Evolutionary conservation across 2,888 invertebrate genomes (phyloP).

Genomic region (Pandemis heparana): DNA sequence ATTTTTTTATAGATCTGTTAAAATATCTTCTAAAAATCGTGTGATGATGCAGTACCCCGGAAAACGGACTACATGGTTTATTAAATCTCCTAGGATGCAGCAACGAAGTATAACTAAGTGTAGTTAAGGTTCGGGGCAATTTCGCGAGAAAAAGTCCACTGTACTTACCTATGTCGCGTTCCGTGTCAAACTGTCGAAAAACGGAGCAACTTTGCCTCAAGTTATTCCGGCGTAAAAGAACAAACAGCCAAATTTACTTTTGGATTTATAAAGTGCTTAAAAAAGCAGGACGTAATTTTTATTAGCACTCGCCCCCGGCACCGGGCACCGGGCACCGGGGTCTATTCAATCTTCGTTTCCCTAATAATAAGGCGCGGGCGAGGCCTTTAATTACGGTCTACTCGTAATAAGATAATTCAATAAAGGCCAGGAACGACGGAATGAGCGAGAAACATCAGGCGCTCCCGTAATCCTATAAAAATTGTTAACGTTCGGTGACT

Average conservation of each 20-base stretch:
- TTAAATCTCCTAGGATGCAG: no score
- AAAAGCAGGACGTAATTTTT: slow-evolving; percentile 7
- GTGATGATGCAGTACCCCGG: no score
- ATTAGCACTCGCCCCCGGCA: not conserved
- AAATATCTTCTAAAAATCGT: no score
- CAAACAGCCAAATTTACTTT: slow-evolving; percentile 1
- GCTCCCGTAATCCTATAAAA: not conserved
- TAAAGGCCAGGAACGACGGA: slow-evolving; percentile 1
- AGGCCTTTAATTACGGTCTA: slow-evolving; percentile 11
- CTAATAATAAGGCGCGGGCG: slow-evolving; percentile 9
- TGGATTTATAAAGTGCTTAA: not conserved
- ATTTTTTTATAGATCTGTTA: no score
- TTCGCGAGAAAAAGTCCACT: not conserved
- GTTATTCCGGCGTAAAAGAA: slow-evolving; percentile 2
- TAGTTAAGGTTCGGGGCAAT: not conserved
- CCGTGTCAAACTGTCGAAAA: slow-evolving; percentile 6
- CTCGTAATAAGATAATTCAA: slow-evolving; percentile 18
- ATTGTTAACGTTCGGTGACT: slow-evolving; percentile 7
- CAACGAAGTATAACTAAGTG: no score
- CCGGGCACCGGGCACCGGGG: not conserved
- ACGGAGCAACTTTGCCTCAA: not conserved
- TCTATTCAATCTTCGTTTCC: slow-evolving; percentile 13
- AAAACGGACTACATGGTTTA: no score
- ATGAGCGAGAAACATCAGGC: slow-evolving; percentile 1
- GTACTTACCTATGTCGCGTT: not conserved